Conservation (phyloP, 2,797 vertebrate genomes). For the Gymnopithys bicolor region DNA sequence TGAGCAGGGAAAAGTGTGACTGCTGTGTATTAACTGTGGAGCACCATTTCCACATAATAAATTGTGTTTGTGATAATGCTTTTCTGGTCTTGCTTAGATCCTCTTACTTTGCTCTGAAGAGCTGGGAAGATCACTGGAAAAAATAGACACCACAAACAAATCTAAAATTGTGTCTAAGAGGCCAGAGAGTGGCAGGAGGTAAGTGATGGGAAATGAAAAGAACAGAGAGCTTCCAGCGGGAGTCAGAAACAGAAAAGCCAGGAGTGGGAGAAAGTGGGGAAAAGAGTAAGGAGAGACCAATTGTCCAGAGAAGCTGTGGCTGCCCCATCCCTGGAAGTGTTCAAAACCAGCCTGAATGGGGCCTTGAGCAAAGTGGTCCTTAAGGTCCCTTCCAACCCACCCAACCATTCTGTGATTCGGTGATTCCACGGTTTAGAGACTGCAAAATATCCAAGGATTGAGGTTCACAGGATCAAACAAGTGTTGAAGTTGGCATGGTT, state of each 20-base stretch:
- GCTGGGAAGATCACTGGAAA: background rate
- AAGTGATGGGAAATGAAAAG: background rate
- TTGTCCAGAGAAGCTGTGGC: background rate
- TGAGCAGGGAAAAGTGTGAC: background rate
- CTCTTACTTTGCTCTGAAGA: background rate
- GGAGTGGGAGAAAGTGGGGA: background rate
- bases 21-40: background rate
- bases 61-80: background rate
- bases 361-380: background rate
- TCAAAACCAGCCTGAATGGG: fast-evolving
- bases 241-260: background rate
- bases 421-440: background rate
- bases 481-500: background rate
- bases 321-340: background rate
- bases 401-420: fast-evolving
- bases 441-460: background rate
- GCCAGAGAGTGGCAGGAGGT: background rate
- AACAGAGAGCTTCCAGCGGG: background rate
- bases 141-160: background rate
- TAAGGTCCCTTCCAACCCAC: background rate
- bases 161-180: background rate
- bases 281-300: background rate
- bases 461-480: background rate
- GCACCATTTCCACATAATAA: background rate
- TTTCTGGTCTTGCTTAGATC: background rate